These are phyloP conservation scores for Lagocephalus sceleratus DNA, from an alignment of 2,797 vertebrate genomes.

Conservation along the genomic window DNA sequence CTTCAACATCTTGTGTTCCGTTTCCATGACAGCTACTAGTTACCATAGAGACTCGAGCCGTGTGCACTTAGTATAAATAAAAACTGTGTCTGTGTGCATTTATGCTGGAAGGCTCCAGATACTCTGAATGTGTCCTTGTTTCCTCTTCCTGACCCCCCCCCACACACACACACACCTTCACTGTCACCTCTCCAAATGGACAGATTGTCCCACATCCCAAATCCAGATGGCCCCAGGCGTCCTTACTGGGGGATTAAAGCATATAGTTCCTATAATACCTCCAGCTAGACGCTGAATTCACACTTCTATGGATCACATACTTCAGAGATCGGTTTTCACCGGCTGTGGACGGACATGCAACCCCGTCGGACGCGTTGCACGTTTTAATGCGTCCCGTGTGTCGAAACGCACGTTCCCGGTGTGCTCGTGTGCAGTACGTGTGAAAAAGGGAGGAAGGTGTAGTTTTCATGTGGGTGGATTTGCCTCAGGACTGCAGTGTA, in stretches of 20 bases:
- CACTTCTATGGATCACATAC: neutral
- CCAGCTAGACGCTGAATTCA: neutral
- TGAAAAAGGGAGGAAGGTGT: slow-evolving; percentile 36
- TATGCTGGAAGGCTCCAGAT: neutral
- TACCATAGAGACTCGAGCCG: slow-evolving; percentile 78
- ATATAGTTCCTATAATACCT: slow-evolving; percentile 32
- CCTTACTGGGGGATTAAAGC: slow-evolving; percentile 50
- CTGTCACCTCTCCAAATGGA: slow-evolving; percentile 74
- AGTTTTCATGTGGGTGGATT: slow-evolving; percentile 52
- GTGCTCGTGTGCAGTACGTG: slow-evolving; percentile 8
- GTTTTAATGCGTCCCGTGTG: neutral
- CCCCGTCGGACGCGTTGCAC: neutral
- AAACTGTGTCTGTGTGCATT: slow-evolving; percentile 27
- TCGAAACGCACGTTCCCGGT: neutral
- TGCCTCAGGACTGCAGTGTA: slow-evolving; percentile 64
- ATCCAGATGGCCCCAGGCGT: slow-evolving; percentile 74
- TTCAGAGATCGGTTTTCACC: slow-evolving; percentile 1
- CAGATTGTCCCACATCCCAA: slow-evolving; percentile 73
- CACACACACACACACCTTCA: too few species aligned
- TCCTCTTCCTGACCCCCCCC: slow-evolving; percentile 52
- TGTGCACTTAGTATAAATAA: slow-evolving; percentile 62
- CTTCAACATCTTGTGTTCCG: slow-evolving; percentile 60
- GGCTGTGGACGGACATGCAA: neutral
- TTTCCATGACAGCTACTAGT: slow-evolving; percentile 77
- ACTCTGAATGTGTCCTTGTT: slow-evolving; percentile 27